These are phyloP conservation scores for Platynereis dumerilii DNA, from an alignment of 2,888 invertebrate species.

Conservation along the genomic window DNA sequence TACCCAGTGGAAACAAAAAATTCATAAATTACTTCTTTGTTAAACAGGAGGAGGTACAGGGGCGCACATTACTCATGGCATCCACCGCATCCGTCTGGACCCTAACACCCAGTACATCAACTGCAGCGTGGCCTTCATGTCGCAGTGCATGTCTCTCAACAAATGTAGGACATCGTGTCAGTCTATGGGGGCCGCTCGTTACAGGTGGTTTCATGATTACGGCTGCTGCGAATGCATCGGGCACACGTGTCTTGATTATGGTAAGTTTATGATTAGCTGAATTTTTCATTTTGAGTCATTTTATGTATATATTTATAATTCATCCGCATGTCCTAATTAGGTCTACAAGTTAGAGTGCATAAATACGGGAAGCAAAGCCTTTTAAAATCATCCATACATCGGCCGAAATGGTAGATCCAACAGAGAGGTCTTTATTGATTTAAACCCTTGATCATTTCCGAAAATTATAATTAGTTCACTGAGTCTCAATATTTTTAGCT, in stretches of 20 bases:
- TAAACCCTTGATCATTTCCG: too few species aligned
- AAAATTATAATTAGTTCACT: too few species aligned
- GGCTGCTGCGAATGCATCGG: constrained; percentile 95
- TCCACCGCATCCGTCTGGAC: constrained; percentile 22
- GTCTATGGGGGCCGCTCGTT: constrained; percentile 82
- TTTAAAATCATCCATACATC: too few species aligned
- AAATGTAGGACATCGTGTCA: constrained; percentile 83
- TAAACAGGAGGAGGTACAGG: constrained; percentile 15
- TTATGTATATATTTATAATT: neutral
- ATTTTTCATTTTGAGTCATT: too few species aligned
- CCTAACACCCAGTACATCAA: constrained; percentile 67
- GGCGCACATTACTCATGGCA: constrained; percentile 22
- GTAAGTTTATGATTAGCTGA: too few species aligned
- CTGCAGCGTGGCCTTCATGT: constrained; percentile 90
- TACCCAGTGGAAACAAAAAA: too few species aligned
- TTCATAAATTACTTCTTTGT: too few species aligned
- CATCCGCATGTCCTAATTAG: too few species aligned
- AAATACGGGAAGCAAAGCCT: too few species aligned
- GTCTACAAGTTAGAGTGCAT: neutral
- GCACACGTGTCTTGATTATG: constrained; percentile 85
- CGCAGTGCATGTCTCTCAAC: constrained; percentile 85
- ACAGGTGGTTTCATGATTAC: constrained; percentile 87
- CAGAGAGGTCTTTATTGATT: too few species aligned
- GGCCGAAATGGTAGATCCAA: too few species aligned
- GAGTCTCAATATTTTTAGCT: too few species aligned